Percentiles rank a stretch among this genome's conserved stretches.
Conservation (phyloP, 2,113 vertebrate species). For the Canis aureus region DNA sequence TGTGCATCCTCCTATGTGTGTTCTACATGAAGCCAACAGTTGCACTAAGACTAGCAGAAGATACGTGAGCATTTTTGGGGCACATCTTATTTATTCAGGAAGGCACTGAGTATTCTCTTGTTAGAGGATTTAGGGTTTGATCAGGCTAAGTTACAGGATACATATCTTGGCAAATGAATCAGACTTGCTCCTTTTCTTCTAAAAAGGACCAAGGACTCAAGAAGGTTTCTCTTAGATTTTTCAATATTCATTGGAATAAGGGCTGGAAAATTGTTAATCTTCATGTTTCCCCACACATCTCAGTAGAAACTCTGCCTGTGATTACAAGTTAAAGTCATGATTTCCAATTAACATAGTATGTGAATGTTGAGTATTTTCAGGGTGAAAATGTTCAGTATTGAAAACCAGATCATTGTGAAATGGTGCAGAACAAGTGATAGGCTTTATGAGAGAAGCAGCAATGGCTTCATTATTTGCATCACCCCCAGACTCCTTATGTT, state of each 20-base stretch:
- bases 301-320: neutral
- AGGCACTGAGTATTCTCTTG: neutral
- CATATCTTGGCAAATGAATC: neutral
- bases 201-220: neutral
- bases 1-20: neutral
- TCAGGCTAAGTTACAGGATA: neutral
- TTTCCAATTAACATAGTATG: neutral
- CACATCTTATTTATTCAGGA: slow-evolving; percentile 30
- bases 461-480: neutral
- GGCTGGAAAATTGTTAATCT: neutral
- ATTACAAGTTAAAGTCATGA: neutral
- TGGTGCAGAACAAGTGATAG: neutral
- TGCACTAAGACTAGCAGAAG: slow-evolving; percentile 27
- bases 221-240: neutral
- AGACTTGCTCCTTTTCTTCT: neutral
- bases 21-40: neutral
- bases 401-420: neutral
- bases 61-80: neutral
- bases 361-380: neutral
- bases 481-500: neutral
- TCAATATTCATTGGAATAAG: slow-evolving; percentile 1
- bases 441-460: neutral
- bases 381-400: neutral
- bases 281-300: neutral
- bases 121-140: slow-evolving; percentile 4